A percentile compares a stretch with the other conserved stretches of the same genome.
Conservation (phyloP, 2,113 vertebrate genomes). For the Callipepla californica region DNA sequence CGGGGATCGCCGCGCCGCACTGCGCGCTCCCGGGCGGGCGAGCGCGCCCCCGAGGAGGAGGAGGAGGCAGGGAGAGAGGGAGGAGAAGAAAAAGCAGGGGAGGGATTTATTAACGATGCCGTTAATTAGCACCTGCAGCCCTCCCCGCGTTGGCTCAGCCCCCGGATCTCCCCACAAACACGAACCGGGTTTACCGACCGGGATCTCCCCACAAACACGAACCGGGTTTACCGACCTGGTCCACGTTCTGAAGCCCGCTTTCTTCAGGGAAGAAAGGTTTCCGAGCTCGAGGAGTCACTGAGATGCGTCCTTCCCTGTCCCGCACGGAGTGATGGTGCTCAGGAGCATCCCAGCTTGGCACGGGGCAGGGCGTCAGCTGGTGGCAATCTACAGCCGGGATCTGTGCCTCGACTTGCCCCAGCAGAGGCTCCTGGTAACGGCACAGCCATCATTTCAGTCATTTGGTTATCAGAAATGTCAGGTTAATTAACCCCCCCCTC, state of each 20-base stretch:
- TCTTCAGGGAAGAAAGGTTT: not conserved
- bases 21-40: slow-evolving; percentile 58
- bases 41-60: not conserved
- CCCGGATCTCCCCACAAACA: not conserved
- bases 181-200: not conserved
- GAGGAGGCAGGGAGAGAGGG: not conserved
- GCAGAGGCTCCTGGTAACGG: not conserved
- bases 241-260: rapidly evolving
- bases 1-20: slow-evolving; percentile 63
- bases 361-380: not conserved
- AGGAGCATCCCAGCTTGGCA: not conserved
- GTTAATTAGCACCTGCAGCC: slow-evolving; percentile 30
- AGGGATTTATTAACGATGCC: not conserved
- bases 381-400: not conserved
- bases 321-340: not conserved
- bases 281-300: rapidly evolving
- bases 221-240: rapidly evolving
- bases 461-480: not conserved
- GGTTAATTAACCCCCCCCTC: slow-evolving; percentile 9
- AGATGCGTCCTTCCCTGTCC: not conserved
- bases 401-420: not conserved
- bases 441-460: not conserved
- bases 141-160: not conserved
- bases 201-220: not conserved
- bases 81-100: not conserved